A percentile compares a stretch with the other conserved stretches of the same genome.
phyloP scores from a whole-genome alignment of 1,140 invertebrate genomes.

The Teleopsis dalmanni region DNA sequence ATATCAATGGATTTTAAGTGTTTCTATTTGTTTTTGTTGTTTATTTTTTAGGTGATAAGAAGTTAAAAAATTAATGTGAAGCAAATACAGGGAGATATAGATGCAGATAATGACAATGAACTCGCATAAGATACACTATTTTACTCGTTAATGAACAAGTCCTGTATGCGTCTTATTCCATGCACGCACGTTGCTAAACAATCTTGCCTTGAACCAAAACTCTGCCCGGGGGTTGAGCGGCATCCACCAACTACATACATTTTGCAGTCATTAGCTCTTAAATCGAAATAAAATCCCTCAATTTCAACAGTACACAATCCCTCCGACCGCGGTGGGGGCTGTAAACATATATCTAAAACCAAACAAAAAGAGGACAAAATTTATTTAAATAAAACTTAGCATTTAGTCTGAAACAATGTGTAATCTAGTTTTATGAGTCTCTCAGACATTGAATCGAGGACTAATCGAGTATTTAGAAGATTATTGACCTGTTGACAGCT shows the following conservation, averaged over 20 bases:
- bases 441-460: too few relatives aligned
- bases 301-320: constrained; percentile 37
- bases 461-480: too few relatives aligned
- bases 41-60: too few relatives aligned
- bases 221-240: constrained; percentile 27
- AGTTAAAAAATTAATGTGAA: too few relatives aligned
- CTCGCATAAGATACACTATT: neutral
- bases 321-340: constrained; percentile 28
- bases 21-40: too few relatives aligned
- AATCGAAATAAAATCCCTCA: constrained; percentile 34
- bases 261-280: constrained; percentile 21
- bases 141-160: constrained; percentile 24
- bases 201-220: constrained; percentile 30
- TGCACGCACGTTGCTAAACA: constrained; percentile 30
- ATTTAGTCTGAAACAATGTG: neutral
- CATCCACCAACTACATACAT: constrained; percentile 31
- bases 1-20: too few relatives aligned
- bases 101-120: too few relatives aligned
- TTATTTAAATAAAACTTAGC: neutral
- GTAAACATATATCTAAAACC: constrained; percentile 24
- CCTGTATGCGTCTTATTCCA: constrained; percentile 20
- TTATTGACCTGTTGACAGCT: neutral
- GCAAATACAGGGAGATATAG: too few relatives aligned
- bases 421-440: neutral
- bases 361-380: neutral